Base-by-base conservation (phyloP, 2,888 invertebrate species). In the Phrixothrix hirtus region DNA sequence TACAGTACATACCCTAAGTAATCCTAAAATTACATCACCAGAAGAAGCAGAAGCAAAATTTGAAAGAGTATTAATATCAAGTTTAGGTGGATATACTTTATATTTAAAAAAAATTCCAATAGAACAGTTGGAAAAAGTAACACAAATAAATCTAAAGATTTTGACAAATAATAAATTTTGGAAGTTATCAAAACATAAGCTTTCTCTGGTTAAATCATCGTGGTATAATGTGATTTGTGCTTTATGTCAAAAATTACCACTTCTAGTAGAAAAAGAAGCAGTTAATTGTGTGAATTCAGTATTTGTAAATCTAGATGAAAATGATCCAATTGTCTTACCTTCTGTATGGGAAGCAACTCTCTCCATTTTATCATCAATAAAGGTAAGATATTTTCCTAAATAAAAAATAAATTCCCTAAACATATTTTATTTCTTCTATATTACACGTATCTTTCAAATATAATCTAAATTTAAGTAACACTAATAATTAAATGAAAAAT, bases 341-440 rank as follows among this genome's bases (percentile, higher is more conserved):
- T 78, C 82, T 55, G 81, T 89, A 14, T 94, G 93, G 93, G 87
- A 88, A 63, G 84, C 87, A 44, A 78, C 85, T 54, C 75, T 93
- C 32, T 75, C 84, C 26, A 72, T 83, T 36, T 79, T 86, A 61
- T 77, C 79, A 32, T 79, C 77, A 52, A 78, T 84, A 59, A 74
- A 81, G 66, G 83, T 81, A 72, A 13, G 68, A n/a, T n/a, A n/a
- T n/a, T n/a, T n/a, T n/a, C n/a, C n/a, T n/a, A n/a, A n/a, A n/a
- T n/a, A n/a, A n/a, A n/a, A n/a, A n/a, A n/a, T n/a, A n/a, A n/a
- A n/a, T n/a, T n/a, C n/a, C n/a, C n/a, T n/a, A n/a, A n/a, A n/a
- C n/a, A n/a, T n/a, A n/a, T n/a, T n/a, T n/a, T n/a, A n/a, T n/a
- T n/a, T n/a, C n/a, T n/a, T n/a, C n/a, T n/a, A n/a, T n/a, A n/a